Evolutionary conservation across 2,888 invertebrate species (phyloP).

Genomic region (Bedellia somnulentella): DNA sequence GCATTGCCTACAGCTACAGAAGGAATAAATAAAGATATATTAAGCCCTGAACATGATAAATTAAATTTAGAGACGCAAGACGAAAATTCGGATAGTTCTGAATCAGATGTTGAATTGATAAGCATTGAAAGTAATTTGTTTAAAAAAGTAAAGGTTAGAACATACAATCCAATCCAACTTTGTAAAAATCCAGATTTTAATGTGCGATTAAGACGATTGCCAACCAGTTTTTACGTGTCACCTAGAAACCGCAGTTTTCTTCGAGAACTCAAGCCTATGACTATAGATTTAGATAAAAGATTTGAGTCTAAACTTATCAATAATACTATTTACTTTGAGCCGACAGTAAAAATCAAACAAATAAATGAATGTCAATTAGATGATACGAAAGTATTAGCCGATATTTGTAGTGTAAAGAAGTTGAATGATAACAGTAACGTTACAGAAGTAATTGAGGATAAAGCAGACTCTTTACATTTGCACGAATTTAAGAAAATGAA

Average conservation of each 20-base stretch:
- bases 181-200: conserved; percentile 53
- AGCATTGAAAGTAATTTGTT: conserved; percentile 20
- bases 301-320: conserved; percentile 33
- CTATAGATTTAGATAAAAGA: conserved; percentile 35
- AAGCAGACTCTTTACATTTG: too few species aligned
- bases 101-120: neutral
- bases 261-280: conserved; percentile 33
- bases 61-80: neutral
- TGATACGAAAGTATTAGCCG: too few species aligned
- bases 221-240: conserved; percentile 29
- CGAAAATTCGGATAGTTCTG: too few species aligned
- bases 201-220: conserved; percentile 33
- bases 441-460: too few species aligned
- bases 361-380: too few species aligned
- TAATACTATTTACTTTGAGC: conserved; percentile 27
- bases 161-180: conserved; percentile 32
- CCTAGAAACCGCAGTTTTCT: conserved; percentile 27
- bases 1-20: neutral
- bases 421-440: too few species aligned
- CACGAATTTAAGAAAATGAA: too few species aligned
- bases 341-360: conserved; percentile 5
- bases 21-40: neutral
- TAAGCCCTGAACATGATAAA: neutral
- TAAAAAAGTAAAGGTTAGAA: conserved; percentile 30
- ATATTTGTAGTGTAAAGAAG: too few species aligned